Evolutionary conservation across 2,888 invertebrate species (phyloP).

Genomic region (Campoletis raptor): DNA sequence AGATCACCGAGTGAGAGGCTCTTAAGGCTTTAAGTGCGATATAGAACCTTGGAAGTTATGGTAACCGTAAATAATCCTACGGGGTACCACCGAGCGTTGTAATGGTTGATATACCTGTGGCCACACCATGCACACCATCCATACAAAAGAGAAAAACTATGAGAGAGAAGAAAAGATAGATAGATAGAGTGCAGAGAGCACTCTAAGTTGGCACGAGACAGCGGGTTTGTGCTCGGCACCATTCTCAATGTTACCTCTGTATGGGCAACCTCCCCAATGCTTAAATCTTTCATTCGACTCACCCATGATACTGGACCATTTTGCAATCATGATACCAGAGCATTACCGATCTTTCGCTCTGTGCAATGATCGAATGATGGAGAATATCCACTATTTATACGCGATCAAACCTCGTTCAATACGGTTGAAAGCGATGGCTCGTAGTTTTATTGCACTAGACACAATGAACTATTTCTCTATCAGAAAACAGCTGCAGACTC

Average conservation of each 20-base stretch:
- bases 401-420: slow-evolving; percentile 9
- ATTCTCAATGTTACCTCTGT: slow-evolving; percentile 45
- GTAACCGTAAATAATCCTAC: slow-evolving; percentile 81
- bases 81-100: slow-evolving; percentile 65
- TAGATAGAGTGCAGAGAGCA: slow-evolving; percentile 18
- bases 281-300: slow-evolving; percentile 52
- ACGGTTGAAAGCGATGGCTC: slow-evolving; percentile 54
- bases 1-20: slow-evolving; percentile 60
- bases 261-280: slow-evolving; percentile 41
- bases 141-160: slow-evolving; percentile 21
- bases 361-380: slow-evolving; percentile 51
- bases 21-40: slow-evolving; percentile 76
- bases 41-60: slow-evolving; percentile 78
- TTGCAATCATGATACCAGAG: slow-evolving; percentile 58
- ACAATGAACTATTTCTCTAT: slow-evolving; percentile 24
- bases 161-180: slow-evolving; percentile 2
- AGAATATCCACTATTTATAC: slow-evolving; percentile 20
- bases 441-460: slow-evolving; percentile 40
- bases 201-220: slow-evolving; percentile 38
- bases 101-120: slow-evolving; percentile 68
- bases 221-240: slow-evolving; percentile 34
- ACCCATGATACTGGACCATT: slow-evolving; percentile 47
- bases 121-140: slow-evolving; percentile 50
- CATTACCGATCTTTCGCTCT: slow-evolving; percentile 35
- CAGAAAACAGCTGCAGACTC: slow-evolving; percentile 18